A percentile compares a stretch with the other conserved stretches of the same genome.
These are phyloP conservation scores for Acanthococcus lagerstroemiae DNA, from an alignment of 2,888 invertebrate genomes.

Conservation along the genomic window DNA sequence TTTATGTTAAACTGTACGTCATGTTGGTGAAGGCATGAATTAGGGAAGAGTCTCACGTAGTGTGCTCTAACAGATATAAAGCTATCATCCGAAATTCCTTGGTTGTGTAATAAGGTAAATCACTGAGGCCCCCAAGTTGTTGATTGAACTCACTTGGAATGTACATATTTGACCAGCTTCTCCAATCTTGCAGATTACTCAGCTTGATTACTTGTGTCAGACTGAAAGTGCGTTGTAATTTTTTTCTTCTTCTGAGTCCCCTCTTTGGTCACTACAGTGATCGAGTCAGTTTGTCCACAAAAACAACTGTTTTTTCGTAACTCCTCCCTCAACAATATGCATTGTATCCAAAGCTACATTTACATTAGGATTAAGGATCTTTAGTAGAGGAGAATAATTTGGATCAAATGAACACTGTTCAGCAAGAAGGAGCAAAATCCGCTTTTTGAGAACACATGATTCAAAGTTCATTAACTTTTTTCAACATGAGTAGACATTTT, in stretches of 20 bases:
- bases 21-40: too few species aligned
- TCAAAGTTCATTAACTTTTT: too few species aligned
- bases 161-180: background rate
- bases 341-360: background rate
- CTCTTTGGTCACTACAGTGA: too few species aligned
- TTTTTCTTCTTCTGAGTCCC: background rate
- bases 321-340: background rate
- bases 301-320: background rate
- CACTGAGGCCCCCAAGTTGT: background rate
- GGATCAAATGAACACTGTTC: background rate
- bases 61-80: too few species aligned
- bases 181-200: background rate
- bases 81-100: background rate
- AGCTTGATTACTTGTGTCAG: background rate
- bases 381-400: background rate
- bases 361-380: background rate
- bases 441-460: too few species aligned
- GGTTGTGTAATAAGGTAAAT: background rate
- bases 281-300: too few species aligned
- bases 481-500: too few species aligned
- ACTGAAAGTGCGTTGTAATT: background rate
- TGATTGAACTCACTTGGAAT: background rate
- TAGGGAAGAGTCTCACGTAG: too few species aligned
- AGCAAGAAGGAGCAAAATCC: too few species aligned
- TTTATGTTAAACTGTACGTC: too few species aligned